These are phyloP conservation scores for Tautogolabrus adspersus DNA, from an alignment of 2,113 vertebrate species.

Conservation along the genomic window DNA sequence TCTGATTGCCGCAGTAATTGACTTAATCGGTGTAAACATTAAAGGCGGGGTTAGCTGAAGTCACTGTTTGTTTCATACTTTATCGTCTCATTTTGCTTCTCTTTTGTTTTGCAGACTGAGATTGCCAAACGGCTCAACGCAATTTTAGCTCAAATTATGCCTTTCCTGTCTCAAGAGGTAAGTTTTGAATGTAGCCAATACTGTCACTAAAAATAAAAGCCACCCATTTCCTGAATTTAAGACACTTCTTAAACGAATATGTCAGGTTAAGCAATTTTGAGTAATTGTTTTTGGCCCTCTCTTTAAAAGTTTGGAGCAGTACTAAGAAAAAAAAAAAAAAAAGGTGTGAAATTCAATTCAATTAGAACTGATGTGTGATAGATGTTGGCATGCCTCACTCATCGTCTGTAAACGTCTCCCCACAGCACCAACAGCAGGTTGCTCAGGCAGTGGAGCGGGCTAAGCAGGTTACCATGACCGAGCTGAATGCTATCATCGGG, in stretches of 20 bases:
- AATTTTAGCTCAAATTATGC: constrained; percentile 98
- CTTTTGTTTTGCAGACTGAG: constrained; percentile 90
- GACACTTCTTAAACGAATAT: neutral
- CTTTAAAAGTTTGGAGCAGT: constrained; percentile 16
- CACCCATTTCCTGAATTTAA: constrained; percentile 11
- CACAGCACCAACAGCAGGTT: constrained; percentile 98
- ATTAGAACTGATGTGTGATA: constrained; percentile 41
- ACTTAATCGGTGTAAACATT: constrained; percentile 85
- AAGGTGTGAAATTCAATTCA: constrained; percentile 45
- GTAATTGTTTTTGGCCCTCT: constrained; percentile 34
- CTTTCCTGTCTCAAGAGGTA: constrained; percentile 99
- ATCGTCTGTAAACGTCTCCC: constrained; percentile 80
- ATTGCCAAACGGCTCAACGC: constrained; percentile 98
- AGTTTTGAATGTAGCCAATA: constrained; percentile 70
- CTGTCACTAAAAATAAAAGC: constrained; percentile 18
- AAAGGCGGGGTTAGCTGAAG: constrained; percentile 76
- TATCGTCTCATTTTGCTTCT: constrained; percentile 62
- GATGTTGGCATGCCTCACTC: constrained; percentile 34
- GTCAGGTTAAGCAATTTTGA: constrained; percentile 22
- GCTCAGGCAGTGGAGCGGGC: constrained; percentile 97
- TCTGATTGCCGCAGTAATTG: constrained; percentile 86
- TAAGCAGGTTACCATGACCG: constrained; percentile 99
- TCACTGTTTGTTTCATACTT: constrained; percentile 71
- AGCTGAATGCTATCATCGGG: constrained; percentile 99
- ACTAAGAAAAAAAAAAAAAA: constrained; percentile 32